Conservation (phyloP, 2,797 vertebrate genomes). For the Pristis pectinata region DNA sequence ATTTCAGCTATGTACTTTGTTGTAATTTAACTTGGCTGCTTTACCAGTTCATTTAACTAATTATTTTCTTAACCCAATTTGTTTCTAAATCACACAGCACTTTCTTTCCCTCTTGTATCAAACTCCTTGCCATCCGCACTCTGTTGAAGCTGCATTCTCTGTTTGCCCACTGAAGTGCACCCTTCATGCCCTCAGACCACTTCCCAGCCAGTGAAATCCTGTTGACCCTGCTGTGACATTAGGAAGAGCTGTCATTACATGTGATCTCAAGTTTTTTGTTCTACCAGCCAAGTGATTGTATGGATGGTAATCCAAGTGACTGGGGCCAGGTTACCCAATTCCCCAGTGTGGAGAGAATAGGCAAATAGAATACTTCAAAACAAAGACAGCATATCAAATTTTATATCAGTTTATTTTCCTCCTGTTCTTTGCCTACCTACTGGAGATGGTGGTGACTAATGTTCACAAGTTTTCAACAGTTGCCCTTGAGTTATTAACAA, state of each 20-base stretch:
- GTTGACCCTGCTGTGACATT: not conserved
- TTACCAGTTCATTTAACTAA: too few relatives aligned
- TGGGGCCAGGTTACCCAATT: not conserved
- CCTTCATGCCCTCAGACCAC: not conserved
- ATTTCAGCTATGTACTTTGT: too few relatives aligned
- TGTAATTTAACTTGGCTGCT: too few relatives aligned
- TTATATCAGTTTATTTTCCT: slow-evolving; percentile 18
- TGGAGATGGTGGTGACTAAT: not conserved
- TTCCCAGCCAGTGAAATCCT: not conserved
- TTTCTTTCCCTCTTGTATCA: too few relatives aligned
- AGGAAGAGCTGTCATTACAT: not conserved
- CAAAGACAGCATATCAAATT: not conserved
- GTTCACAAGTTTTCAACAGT: not conserved
- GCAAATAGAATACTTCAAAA: not conserved
- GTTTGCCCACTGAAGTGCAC: too few relatives aligned
- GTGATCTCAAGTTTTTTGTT: not conserved
- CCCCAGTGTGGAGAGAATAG: not conserved
- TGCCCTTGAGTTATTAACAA: not conserved
- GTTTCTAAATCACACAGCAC: too few relatives aligned
- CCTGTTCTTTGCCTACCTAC: not conserved
- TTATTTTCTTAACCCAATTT: too few relatives aligned
- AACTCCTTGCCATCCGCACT: too few relatives aligned
- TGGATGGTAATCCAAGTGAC: not conserved
- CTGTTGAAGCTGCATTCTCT: too few relatives aligned
- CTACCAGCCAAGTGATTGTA: not conserved